Percentiles rank a stretch among this genome's conserved stretches.
Conservation (phyloP, 2,113 vertebrate species). For the Halichoerus grypus region DNA sequence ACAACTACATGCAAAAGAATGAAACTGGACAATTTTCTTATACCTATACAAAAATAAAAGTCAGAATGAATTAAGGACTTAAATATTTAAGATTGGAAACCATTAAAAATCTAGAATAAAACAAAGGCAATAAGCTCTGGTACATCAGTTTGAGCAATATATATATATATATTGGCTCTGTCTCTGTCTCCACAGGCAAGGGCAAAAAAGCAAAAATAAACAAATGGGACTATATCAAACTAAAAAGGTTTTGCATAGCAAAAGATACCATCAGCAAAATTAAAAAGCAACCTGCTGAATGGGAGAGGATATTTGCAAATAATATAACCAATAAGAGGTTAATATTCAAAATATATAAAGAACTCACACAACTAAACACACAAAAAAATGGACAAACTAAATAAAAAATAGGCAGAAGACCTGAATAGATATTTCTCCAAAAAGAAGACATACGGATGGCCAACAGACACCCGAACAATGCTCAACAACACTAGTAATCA, state of each 20-base stretch:
- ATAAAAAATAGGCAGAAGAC: background rate
- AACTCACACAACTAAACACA: background rate
- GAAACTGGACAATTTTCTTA: background rate
- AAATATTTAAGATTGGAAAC: background rate
- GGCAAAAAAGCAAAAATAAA: background rate
- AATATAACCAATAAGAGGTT: background rate
- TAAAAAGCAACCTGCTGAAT: background rate
- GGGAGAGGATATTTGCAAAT: background rate
- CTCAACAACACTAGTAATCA: background rate
- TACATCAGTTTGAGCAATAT: background rate
- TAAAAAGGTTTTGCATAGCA: background rate
- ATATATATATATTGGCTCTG: background rate
- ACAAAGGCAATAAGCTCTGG: background rate
- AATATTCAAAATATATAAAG: background rate
- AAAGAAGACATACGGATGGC: background rate
- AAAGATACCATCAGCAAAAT: background rate
- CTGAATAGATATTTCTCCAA: background rate
- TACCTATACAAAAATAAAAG: background rate
- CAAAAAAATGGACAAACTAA: background rate
- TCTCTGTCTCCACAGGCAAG: background rate
- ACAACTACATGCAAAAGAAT: background rate
- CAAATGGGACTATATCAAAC: background rate
- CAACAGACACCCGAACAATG: background rate
- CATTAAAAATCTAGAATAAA: background rate
- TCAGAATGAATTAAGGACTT: background rate